Evolutionary conservation across 2,113 vertebrate species (phyloP).

Genomic region (Pristiophorus japonicus): DNA sequence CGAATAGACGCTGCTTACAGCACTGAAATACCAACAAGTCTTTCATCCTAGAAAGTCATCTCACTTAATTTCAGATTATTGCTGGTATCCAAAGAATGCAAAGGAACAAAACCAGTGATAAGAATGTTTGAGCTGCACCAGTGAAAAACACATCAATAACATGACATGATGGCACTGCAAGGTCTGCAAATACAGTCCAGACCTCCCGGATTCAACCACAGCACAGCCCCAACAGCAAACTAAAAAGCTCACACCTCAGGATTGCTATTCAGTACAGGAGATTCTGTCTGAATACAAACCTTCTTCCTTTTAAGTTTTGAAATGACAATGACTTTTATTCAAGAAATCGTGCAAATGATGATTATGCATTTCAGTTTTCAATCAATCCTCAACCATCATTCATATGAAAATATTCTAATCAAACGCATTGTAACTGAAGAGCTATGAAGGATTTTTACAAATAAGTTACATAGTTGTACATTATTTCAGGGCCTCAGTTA

Average conservation of each 20-base stretch:
- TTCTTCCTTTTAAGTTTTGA: conserved; percentile 12
- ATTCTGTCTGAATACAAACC: neutral
- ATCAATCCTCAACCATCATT: neutral
- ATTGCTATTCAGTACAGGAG: neutral
- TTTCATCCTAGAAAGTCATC: neutral
- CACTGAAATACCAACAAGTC: neutral
- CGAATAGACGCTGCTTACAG: neutral
- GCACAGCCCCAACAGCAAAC: neutral
- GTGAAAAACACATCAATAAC: conserved; percentile 22
- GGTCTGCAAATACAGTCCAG: conserved; percentile 27
- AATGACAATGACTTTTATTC: neutral
- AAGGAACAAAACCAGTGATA: conserved; percentile 33
- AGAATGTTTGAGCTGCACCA: neutral
- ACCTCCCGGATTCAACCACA: neutral
- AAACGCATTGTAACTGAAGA: neutral
- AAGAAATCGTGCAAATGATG: neutral
- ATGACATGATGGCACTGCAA: neutral
- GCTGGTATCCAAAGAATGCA: conserved; percentile 37
- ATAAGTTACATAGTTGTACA: neutral
- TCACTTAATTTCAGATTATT: conserved; percentile 27
- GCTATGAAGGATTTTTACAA: neutral
- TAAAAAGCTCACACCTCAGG: neutral
- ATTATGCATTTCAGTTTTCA: no score
- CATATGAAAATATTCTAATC: neutral
- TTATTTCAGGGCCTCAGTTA: neutral